phyloP scores from a whole-genome alignment of 2,113 vertebrate species.

The Cairina moschata region DNA sequence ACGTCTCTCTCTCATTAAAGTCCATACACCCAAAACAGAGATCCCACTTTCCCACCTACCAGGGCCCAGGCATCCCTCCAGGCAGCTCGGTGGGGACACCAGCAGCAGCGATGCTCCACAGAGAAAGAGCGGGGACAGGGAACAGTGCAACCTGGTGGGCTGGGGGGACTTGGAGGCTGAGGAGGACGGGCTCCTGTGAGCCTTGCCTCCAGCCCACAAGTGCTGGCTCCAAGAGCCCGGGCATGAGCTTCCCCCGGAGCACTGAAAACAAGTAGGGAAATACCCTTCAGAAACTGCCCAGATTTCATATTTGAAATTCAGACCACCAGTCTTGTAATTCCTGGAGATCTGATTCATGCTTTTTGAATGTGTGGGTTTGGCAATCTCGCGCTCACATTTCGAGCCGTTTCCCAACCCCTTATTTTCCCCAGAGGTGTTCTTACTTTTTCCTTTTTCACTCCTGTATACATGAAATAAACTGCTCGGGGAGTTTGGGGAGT shows the following conservation, averaged over 20 bases:
- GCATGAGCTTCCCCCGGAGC: neutral
- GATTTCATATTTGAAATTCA: slow-evolving; percentile 45
- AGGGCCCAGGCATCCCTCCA: rapidly evolving
- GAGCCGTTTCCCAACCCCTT: slow-evolving; percentile 53
- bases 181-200: neutral
- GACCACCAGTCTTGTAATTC: slow-evolving; percentile 67
- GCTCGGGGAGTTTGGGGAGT: slow-evolving; percentile 29
- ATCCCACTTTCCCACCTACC: rapidly evolving
- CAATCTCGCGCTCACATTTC: slow-evolving; percentile 30
- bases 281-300: slow-evolving; percentile 54
- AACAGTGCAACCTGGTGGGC: rapidly evolving
- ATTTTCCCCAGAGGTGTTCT: slow-evolving; percentile 66
- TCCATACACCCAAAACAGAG: neutral
- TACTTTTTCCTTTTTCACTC: slow-evolving; percentile 29
- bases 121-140: neutral
- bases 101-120: rapidly evolving
- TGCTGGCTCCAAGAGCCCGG: neutral
- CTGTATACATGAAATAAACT: slow-evolving; percentile 49
- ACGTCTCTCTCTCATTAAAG: neutral
- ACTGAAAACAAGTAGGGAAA: slow-evolving; percentile 45
- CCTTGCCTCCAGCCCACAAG: neutral
- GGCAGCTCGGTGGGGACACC: neutral
- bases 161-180: neutral
- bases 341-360: slow-evolving; percentile 65
- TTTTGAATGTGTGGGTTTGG: slow-evolving; percentile 64